These are phyloP conservation scores for Belonocnema kinseyi DNA, from an alignment of 1,140 invertebrate species.

Conservation along the genomic window DNA sequence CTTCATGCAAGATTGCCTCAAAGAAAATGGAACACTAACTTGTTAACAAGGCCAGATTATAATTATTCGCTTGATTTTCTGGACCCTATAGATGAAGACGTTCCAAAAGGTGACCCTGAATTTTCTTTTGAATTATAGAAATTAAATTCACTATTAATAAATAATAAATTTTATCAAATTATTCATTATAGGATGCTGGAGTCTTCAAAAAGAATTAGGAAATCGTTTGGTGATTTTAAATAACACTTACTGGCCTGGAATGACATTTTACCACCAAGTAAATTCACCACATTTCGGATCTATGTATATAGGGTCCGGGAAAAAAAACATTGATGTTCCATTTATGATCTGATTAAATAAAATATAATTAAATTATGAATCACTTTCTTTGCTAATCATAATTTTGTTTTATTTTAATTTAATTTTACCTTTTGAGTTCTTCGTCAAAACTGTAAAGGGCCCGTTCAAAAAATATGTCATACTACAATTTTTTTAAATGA, in stretches of 20 bases:
- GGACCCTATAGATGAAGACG: conserved; percentile 82
- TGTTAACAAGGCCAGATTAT: conserved; percentile 83
- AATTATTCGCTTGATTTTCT: conserved; percentile 87
- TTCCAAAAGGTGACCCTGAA: conserved; percentile 75
- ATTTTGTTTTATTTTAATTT: background rate
- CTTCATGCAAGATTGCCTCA: conserved; percentile 81
- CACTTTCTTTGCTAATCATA: conserved; percentile 17
- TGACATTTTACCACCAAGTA: conserved; percentile 83
- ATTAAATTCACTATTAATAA: conserved; percentile 25
- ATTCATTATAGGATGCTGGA: conserved; percentile 77
- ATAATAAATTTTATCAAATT: conserved; percentile 32
- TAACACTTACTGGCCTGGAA: conserved; percentile 85
- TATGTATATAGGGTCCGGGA: conserved; percentile 84
- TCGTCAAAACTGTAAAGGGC: no score
- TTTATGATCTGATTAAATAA: conserved; percentile 78
- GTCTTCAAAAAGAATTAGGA: conserved; percentile 77
- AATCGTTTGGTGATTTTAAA: conserved; percentile 79
- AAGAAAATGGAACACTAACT: conserved; percentile 83
- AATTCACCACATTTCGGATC: conserved; percentile 81
- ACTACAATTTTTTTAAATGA: no score
- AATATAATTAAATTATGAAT: background rate
- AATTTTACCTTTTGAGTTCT: background rate
- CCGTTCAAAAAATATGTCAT: no score
- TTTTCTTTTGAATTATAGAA: conserved; percentile 12
- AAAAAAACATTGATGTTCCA: conserved; percentile 83